These are phyloP conservation scores for Cybosia mesomella DNA, from an alignment of 2,888 invertebrate genomes.

Conservation along the genomic window DNA sequence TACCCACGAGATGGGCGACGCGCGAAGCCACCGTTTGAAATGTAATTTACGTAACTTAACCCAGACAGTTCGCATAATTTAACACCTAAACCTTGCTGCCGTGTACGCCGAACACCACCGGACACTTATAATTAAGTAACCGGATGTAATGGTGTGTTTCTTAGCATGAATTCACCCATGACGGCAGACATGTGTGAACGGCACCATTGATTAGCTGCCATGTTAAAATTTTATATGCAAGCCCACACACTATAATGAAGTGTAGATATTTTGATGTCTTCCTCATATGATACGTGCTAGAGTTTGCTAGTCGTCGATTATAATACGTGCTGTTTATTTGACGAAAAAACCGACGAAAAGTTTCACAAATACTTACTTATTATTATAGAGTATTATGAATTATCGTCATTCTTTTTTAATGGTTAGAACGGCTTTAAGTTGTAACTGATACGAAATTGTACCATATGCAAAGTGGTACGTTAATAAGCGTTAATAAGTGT, in stretches of 20 bases:
- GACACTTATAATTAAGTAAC: slow-evolving; percentile 48
- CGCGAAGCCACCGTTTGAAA: slow-evolving; percentile 54
- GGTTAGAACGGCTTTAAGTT: no score
- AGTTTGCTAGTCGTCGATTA: not conserved
- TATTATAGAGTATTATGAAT: no score
- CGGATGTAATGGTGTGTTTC: slow-evolving; percentile 46
- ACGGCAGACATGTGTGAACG: slow-evolving; percentile 39
- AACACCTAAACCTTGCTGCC: slow-evolving; percentile 62
- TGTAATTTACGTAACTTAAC: slow-evolving; percentile 67
- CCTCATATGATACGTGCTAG: not conserved
- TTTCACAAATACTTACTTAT: no score
- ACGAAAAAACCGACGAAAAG: not conserved
- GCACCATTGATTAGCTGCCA: slow-evolving; percentile 38
- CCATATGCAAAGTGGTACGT: no score
- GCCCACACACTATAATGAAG: slow-evolving; percentile 7
- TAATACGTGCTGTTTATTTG: not conserved
- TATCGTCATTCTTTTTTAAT: no score
- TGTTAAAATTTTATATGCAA: slow-evolving; percentile 30
- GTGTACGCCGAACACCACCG: slow-evolving; percentile 28
- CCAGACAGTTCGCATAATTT: slow-evolving; percentile 66
- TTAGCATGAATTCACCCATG: slow-evolving; percentile 41
- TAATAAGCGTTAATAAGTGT: no score
- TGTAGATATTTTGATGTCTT: slow-evolving; percentile 13
- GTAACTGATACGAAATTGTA: no score
- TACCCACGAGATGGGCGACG: slow-evolving; percentile 31